phyloP scores from a whole-genome alignment of 2,113 vertebrate species.

The Psittacara wagleri region DNA sequence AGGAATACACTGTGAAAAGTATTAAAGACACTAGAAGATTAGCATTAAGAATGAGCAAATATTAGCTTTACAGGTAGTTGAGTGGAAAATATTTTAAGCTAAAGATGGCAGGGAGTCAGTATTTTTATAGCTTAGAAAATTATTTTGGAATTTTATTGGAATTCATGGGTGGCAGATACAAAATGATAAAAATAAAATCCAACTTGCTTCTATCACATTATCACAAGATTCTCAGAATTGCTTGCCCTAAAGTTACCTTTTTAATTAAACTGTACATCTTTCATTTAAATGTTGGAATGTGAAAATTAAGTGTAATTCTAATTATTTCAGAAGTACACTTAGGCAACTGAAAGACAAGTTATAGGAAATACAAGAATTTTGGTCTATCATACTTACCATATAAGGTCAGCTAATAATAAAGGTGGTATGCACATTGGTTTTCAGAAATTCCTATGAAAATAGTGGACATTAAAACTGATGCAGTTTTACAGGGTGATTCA shows the following conservation, averaged over 20 bases:
- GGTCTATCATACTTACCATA: not conserved
- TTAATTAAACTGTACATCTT: conserved; percentile 58
- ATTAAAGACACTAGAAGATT: not conserved
- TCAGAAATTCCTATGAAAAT: not conserved
- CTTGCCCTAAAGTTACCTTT: conserved; percentile 51
- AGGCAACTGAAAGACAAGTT: conserved; percentile 3
- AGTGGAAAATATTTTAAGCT: not conserved
- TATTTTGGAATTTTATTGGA: not conserved
- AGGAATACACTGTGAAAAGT: not conserved
- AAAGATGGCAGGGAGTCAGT: not conserved
- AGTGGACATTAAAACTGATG: not conserved
- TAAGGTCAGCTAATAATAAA: not conserved
- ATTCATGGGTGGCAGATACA: not conserved
- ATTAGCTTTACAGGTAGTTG: not conserved
- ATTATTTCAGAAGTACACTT: conserved; percentile 10
- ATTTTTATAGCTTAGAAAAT: not conserved
- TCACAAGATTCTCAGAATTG: conserved; percentile 38
- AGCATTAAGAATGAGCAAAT: not conserved
- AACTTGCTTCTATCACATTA: not conserved
- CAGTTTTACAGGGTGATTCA: not conserved
- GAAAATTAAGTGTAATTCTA: conserved; percentile 53
- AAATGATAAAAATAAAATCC: conserved; percentile 31
- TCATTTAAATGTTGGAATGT: conserved; percentile 50
- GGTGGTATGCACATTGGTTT: not conserved
- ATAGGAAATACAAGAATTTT: not conserved